A percentile compares a stretch with the other conserved stretches of the same genome.
These are phyloP conservation scores for Hoplostethus mediterraneus DNA, from an alignment of 2,797 vertebrate species.

Conservation along the genomic window DNA sequence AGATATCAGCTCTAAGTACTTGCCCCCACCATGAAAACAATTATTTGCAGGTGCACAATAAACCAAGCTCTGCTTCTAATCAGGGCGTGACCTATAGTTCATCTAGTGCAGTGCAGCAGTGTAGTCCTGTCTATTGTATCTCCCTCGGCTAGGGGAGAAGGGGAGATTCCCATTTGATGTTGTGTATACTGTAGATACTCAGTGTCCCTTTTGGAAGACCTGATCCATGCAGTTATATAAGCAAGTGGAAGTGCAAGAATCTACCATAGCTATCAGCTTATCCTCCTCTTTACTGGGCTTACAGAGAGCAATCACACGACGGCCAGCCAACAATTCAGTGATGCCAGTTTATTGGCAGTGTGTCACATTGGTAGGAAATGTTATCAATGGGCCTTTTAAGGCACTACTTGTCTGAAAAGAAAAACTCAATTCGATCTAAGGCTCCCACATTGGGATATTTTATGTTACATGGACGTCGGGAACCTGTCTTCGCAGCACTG, in stretches of 20 bases:
- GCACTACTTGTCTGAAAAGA: background rate
- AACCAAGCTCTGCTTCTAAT: constrained; percentile 49
- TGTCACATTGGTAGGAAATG: background rate
- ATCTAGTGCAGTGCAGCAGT: constrained; percentile 23
- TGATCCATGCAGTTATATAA: constrained; percentile 9
- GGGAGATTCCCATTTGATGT: constrained; percentile 33
- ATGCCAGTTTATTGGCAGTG: background rate
- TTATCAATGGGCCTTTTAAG: background rate
- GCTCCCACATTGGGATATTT: background rate
- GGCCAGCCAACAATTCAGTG: no score
- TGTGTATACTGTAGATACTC: constrained; percentile 24
- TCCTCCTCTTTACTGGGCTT: no score
- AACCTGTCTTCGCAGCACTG: no score
- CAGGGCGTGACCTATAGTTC: constrained; percentile 57
- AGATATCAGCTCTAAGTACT: constrained; percentile 45
- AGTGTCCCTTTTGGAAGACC: constrained; percentile 28
- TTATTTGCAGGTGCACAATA: constrained; percentile 55
- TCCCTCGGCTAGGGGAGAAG: constrained; percentile 11
- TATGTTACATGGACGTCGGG: background rate
- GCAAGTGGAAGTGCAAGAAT: background rate
- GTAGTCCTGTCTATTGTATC: constrained; percentile 46
- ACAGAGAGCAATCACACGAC: background rate
- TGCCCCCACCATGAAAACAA: constrained; percentile 19
- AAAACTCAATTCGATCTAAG: background rate
- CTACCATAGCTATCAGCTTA: no score